Conservation (phyloP, 2,113 vertebrate species). For the Irena cyanogastra region DNA sequence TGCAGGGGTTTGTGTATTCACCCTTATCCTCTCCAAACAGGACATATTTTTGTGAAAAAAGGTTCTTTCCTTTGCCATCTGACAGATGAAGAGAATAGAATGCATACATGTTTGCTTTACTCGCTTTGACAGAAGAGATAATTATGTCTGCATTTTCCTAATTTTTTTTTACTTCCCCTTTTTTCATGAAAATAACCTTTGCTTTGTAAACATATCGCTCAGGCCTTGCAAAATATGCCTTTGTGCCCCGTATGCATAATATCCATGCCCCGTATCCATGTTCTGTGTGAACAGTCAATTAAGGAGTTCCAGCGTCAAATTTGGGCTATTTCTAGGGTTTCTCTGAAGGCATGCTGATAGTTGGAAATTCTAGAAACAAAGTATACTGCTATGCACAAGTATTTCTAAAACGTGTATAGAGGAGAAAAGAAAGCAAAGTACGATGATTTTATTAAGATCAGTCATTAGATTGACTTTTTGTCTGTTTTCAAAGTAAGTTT, state of each 20-base stretch:
- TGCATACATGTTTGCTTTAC: not conserved
- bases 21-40: not conserved
- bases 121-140: not conserved
- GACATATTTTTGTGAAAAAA: not conserved
- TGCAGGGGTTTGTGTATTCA: not conserved
- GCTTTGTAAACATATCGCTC: not conserved
- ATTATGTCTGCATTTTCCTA: not conserved
- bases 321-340: not conserved
- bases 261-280: not conserved
- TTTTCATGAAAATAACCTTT: not conserved
- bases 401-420: not conserved
- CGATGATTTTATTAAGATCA: not conserved
- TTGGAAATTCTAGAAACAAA: not conserved
- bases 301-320: not conserved
- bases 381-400: not conserved
- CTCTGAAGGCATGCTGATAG: not conserved
- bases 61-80: not conserved
- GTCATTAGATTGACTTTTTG: not conserved
- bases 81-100: not conserved
- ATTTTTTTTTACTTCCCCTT: not conserved
- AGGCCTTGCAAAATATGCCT: not conserved
- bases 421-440: not conserved
- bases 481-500: not conserved
- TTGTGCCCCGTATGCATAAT: not conserved
- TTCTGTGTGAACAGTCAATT: not conserved